Conservation (phyloP, 1,140 invertebrate genomes). For the Drosophila bocki region DNA sequence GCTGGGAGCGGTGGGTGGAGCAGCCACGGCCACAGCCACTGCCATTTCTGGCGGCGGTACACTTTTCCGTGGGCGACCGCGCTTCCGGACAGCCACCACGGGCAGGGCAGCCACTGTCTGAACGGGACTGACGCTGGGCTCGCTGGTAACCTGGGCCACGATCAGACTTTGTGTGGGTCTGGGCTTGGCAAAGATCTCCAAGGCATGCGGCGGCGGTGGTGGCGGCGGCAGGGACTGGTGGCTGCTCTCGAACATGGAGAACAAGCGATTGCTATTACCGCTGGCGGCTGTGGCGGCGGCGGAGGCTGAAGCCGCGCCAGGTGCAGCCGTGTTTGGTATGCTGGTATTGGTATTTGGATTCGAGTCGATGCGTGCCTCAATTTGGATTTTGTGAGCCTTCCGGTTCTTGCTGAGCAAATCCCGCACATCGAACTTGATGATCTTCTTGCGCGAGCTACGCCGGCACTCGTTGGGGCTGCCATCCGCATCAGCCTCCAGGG, state of each 20-base stretch:
- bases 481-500: slow-evolving; percentile 3
- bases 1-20: not conserved
- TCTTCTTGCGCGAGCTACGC: slow-evolving; percentile 75
- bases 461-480: slow-evolving; percentile 53
- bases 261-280: slow-evolving; percentile 21
- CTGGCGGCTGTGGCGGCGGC: not conserved
- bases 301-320: not conserved
- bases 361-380: slow-evolving; percentile 77
- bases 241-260: slow-evolving; percentile 46
- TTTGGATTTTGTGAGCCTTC: slow-evolving; percentile 70
- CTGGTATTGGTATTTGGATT: slow-evolving; percentile 34
- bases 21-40: not conserved
- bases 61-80: slow-evolving; percentile 44
- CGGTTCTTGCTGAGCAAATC: slow-evolving; percentile 76
- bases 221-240: slow-evolving; percentile 16
- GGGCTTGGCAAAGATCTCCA: slow-evolving; percentile 61
- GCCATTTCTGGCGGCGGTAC: not conserved
- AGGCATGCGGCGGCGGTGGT: slow-evolving; percentile 11
- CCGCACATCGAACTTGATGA: slow-evolving; percentile 78
- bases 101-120: not conserved
- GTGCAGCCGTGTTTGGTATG: not conserved
- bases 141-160: slow-evolving; percentile 65
- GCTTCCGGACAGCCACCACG: slow-evolving; percentile 18
- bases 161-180: slow-evolving; percentile 61
- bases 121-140: not conserved